Evolutionary conservation across 1,140 invertebrate genomes (phyloP).

Genomic region (Chironomus striatipennis): DNA sequence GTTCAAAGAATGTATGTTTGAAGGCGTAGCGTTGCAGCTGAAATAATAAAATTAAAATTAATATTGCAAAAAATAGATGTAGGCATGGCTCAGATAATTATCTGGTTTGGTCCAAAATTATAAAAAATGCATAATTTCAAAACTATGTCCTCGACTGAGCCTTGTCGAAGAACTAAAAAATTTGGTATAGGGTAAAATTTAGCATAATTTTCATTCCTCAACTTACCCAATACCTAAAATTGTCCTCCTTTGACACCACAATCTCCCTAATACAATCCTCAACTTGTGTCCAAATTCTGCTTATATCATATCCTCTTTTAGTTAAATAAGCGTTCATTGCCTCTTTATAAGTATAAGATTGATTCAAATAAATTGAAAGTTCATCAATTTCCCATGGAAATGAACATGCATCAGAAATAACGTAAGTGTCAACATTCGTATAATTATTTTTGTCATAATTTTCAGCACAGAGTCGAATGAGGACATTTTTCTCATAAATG

Average conservation of each 20-base stretch:
- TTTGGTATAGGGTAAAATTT: too few relatives aligned
- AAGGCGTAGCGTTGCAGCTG: neutral
- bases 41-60: neutral
- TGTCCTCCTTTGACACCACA: neutral
- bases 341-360: slow-evolving; percentile 1
- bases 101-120: too few relatives aligned
- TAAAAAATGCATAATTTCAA: too few relatives aligned
- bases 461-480: neutral
- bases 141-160: too few relatives aligned
- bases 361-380: neutral
- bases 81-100: too few relatives aligned
- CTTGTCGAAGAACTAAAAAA: too few relatives aligned
- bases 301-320: neutral
- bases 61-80: too few relatives aligned
- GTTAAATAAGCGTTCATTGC: slow-evolving; percentile 4
- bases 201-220: too few relatives aligned
- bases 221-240: neutral
- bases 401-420: neutral
- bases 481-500: neutral
- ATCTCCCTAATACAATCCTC: slow-evolving; percentile 11
- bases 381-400: slow-evolving; percentile 3
- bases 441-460: neutral
- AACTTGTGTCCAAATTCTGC: neutral
- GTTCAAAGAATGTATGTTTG: slow-evolving; percentile 10
- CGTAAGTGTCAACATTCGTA: neutral